Evolutionary conservation across 2,797 vertebrate genomes (phyloP).

Genomic region (Lithobates sylvaticus): DNA sequence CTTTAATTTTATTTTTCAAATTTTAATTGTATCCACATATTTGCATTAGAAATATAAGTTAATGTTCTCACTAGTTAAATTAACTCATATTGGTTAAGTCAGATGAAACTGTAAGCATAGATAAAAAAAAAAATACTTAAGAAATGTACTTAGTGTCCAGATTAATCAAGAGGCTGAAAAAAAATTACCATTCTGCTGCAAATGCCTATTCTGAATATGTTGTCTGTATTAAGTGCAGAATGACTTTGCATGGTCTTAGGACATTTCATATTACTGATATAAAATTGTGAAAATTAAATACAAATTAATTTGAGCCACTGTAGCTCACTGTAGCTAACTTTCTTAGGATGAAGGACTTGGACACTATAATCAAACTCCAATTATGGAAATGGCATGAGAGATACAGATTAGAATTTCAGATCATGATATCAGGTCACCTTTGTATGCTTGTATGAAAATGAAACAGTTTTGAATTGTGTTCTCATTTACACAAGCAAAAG

Average conservation of each 20-base stretch:
- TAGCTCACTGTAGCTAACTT: neutral
- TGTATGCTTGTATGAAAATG: too few relatives aligned
- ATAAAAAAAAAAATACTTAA: neutral
- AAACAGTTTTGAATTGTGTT: too few relatives aligned
- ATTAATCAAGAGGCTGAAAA: neutral
- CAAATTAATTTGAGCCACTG: neutral
- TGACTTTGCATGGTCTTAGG: conserved; percentile 20
- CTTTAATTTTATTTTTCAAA: neutral
- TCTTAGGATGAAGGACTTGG: conserved; percentile 4
- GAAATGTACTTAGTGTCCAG: neutral
- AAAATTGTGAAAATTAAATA: neutral
- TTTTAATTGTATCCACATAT: neutral
- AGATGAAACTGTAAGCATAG: neutral
- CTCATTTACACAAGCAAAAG: too few relatives aligned
- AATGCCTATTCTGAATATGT: neutral
- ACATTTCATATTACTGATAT: neutral
- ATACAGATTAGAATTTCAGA: conserved; percentile 37
- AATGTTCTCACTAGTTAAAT: neutral
- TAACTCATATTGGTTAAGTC: conserved; percentile 9
- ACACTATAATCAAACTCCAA: conserved; percentile 26
- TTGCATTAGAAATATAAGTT: conserved; percentile 3
- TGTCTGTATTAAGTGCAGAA: neutral
- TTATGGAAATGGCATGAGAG: conserved; percentile 17
- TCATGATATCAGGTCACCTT: conserved; percentile 27
- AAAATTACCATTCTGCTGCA: neutral